phyloP scores from a whole-genome alignment of 2,113 vertebrate genomes.

The Peromyscus polionotus region DNA sequence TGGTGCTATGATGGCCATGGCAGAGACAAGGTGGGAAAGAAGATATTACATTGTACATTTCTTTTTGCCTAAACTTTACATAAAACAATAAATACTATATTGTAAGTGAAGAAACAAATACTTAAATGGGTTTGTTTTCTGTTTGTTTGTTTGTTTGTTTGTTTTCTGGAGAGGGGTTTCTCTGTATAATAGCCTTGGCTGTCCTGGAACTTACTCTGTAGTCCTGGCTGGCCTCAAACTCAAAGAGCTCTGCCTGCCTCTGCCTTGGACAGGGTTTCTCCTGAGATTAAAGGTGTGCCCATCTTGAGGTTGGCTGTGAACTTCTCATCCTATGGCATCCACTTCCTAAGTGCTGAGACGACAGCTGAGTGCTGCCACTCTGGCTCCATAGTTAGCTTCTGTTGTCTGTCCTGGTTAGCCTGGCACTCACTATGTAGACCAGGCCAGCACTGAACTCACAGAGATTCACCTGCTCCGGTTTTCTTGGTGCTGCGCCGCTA shows the following conservation, averaged over 20 bases:
- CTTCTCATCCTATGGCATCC: background rate
- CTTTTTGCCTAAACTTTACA: conserved; percentile 53
- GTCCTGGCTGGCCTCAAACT: background rate
- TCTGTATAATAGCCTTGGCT: background rate
- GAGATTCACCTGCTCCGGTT: background rate
- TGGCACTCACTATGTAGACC: background rate
- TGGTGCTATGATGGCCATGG: background rate
- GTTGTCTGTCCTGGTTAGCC: background rate
- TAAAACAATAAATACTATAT: background rate
- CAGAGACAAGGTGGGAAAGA: background rate
- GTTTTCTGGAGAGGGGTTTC: background rate
- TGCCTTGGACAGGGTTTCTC: background rate
- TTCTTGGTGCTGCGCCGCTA: background rate
- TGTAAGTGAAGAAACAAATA: conserved; percentile 35
- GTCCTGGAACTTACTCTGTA: background rate
- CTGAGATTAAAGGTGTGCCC: background rate
- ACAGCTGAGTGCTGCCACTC: background rate
- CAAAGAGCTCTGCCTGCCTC: background rate
- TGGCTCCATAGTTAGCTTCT: background rate
- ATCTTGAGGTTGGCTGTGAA: background rate
- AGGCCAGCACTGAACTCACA: background rate
- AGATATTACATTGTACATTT: conserved; percentile 20
- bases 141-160: background rate
- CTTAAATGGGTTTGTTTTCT: background rate
- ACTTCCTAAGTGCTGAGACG: background rate